Conservation (phyloP, 2,888 invertebrate genomes). For the Heteromurus nitidus region DNA sequence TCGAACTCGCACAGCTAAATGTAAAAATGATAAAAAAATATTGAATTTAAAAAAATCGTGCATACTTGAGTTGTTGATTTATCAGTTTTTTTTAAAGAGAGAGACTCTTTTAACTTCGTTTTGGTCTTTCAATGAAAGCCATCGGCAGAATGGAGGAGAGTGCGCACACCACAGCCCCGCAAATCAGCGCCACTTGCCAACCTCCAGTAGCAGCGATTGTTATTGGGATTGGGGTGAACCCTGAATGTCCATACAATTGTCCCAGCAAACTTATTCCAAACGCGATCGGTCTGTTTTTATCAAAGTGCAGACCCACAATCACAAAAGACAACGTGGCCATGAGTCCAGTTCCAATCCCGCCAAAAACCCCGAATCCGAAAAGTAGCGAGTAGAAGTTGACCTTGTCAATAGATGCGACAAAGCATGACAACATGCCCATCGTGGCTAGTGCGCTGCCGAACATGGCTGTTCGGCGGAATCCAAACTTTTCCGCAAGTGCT, state of each 20-base stretch:
- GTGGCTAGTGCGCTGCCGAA: constrained; percentile 85
- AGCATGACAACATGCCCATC: constrained; percentile 83
- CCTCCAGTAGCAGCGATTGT: constrained; percentile 75
- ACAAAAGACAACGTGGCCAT: constrained; percentile 96
- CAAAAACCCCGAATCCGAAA: constrained; percentile 61
- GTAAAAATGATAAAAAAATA: no score
- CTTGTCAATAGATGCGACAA: constrained; percentile 74
- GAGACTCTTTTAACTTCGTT: constrained; percentile 42
- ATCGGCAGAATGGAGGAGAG: constrained; percentile 86
- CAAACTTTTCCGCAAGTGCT: constrained; percentile 93
- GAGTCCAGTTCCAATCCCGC: constrained; percentile 91
- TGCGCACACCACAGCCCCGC: constrained; percentile 85
- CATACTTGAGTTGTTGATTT: no score
- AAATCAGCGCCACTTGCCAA: constrained; percentile 86
- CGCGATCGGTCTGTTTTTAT: constrained; percentile 94
- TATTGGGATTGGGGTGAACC: constrained; percentile 83
- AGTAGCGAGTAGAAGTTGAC: constrained; percentile 56
- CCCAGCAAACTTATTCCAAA: constrained; percentile 97
- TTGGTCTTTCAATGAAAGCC: constrained; percentile 86
- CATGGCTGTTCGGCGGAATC: constrained; percentile 91
- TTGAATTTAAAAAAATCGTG: no score
- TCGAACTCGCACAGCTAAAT: no score
- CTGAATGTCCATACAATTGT: constrained; percentile 94
- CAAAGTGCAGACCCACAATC: constrained; percentile 97
- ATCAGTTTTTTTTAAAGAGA: no score